phyloP scores from a whole-genome alignment of 2,888 invertebrate species.

The Plagodis pulveraria region DNA sequence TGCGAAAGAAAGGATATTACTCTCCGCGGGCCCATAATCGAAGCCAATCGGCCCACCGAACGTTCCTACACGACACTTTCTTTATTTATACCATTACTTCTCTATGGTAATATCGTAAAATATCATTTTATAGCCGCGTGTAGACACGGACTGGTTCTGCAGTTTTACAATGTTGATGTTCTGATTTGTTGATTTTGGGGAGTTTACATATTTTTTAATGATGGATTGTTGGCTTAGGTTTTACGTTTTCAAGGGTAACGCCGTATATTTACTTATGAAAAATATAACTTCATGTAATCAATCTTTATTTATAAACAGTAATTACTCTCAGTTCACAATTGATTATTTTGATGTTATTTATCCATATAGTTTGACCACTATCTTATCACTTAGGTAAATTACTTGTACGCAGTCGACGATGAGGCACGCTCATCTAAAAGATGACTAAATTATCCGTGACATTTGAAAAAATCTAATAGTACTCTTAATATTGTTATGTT shows the following conservation, averaged over 20 bases:
- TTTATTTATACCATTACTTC: constrained; percentile 76
- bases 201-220: constrained; percentile 26
- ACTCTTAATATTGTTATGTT: no score
- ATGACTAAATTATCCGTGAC: no score
- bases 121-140: constrained; percentile 63
- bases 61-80: constrained; percentile 70
- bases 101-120: constrained; percentile 71
- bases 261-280: not conserved
- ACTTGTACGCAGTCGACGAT: no score
- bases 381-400: no score
- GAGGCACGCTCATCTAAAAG: no score
- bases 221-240: constrained; percentile 5
- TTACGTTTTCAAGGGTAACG: constrained; percentile 3
- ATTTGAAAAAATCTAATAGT: no score
- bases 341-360: no score
- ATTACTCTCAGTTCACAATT: not conserved
- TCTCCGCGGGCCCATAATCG: constrained; percentile 83
- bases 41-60: constrained; percentile 80
- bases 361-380: no score
- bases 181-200: constrained; percentile 44
- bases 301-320: not conserved
- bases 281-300: not conserved
- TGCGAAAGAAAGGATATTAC: constrained; percentile 82
- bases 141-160: constrained; percentile 62
- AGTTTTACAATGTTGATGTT: constrained; percentile 52